A percentile compares a stretch with the other conserved stretches of the same genome.
Evolutionary conservation across 2,888 invertebrate genomes (phyloP).

Genomic region (Drosophila testacea): DNA sequence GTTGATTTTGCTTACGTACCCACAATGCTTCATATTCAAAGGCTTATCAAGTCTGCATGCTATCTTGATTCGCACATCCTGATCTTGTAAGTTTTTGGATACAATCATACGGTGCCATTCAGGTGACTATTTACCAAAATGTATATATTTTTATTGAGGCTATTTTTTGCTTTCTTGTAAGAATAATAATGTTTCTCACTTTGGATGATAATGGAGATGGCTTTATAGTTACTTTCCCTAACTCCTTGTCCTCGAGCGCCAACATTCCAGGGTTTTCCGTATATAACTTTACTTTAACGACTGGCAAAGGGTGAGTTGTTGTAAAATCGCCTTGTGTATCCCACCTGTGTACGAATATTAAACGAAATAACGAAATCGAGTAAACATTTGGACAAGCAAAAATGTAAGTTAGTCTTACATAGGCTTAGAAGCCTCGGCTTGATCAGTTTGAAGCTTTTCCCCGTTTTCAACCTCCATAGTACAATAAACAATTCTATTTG

Average conservation of each 20-base stretch:
- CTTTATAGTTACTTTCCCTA: constrained; percentile 95
- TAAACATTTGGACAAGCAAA: neutral
- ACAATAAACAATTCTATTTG: constrained; percentile 99
- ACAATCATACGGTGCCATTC: constrained; percentile 99
- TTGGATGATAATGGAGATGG: constrained; percentile 95
- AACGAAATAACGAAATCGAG: constrained; percentile 16
- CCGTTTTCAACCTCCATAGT: constrained; percentile 99
- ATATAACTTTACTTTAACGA: constrained; percentile 98
- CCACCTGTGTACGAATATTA: constrained; percentile 89
- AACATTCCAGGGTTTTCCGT: constrained; percentile 99
- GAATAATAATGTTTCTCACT: constrained; percentile 85
- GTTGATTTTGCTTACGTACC: constrained; percentile 86
- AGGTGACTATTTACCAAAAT: constrained; percentile 88
- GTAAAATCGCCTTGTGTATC: constrained; percentile 99
- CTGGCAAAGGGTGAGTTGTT: constrained; percentile 98
- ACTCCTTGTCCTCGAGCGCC: constrained; percentile 99
- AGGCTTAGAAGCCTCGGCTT: constrained; percentile 99
- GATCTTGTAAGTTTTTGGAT: constrained; percentile 97
- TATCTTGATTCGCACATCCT: constrained; percentile 98
- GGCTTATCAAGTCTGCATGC: constrained; percentile 99
- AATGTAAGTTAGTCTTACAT: constrained; percentile 88
- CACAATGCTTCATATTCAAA: constrained; percentile 99
- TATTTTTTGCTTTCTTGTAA: neutral
- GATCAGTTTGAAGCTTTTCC: constrained; percentile 99
- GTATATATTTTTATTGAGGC: neutral